Conservation (phyloP, 2,797 vertebrate genomes). For the Crax fasciolata region DNA sequence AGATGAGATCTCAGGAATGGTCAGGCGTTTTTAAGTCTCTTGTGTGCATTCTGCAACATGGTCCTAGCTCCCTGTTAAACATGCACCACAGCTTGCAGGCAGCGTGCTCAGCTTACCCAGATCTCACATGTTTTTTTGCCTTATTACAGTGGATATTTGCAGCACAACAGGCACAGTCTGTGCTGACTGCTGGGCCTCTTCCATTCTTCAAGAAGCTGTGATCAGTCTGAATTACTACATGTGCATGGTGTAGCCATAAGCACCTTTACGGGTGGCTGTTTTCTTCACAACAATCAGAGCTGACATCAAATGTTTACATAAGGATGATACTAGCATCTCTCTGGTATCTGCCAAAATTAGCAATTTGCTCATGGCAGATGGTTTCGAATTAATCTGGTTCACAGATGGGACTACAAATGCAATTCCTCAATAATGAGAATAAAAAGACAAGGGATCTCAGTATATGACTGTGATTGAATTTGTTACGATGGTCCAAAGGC, state of each 20-base stretch:
- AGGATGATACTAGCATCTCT: constrained; percentile 40
- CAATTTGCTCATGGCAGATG: constrained; percentile 79
- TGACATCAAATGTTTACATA: constrained; percentile 61
- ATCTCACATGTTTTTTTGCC: accelerated
- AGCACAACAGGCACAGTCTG: background rate
- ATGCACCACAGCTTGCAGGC: background rate
- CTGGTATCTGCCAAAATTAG: constrained; percentile 73
- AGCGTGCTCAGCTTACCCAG: background rate
- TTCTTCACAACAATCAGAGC: constrained; percentile 60
- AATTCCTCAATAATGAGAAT: constrained; percentile 46
- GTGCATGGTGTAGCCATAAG: background rate
- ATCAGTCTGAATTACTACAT: background rate
- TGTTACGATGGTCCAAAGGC: background rate
- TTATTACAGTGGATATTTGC: background rate
- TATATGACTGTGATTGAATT: background rate
- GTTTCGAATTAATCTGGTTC: constrained; percentile 76
- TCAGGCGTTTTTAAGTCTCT: background rate
- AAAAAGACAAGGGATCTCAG: background rate
- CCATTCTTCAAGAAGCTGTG: background rate
- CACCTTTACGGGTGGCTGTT: constrained; percentile 61
- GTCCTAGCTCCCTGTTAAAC: background rate
- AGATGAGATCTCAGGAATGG: background rate
- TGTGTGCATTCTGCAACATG: accelerated
- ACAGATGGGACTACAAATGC: constrained; percentile 76
- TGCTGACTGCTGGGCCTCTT: constrained; percentile 12